phyloP scores from a whole-genome alignment of 2,113 vertebrate species.

The Ciconia stormi region DNA sequence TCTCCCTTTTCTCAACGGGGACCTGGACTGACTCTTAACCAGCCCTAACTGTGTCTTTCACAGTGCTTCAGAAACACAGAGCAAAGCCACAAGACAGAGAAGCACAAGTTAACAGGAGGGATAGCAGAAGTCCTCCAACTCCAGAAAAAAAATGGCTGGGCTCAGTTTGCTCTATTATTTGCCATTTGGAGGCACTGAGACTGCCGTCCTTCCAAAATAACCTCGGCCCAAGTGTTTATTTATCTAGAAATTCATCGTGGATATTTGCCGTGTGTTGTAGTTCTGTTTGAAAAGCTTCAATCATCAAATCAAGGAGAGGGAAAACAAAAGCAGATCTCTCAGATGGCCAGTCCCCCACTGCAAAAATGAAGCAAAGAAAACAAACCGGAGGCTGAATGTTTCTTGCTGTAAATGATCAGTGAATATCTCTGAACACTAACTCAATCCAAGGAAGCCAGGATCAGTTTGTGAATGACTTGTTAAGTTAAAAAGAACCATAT shows the following conservation, averaged over 20 bases:
- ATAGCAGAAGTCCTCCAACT: not conserved
- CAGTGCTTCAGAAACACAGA: not conserved
- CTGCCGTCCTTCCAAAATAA: slow-evolving; percentile 1
- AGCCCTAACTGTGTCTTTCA: not conserved
- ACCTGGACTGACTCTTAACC: not conserved
- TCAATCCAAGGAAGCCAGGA: slow-evolving; percentile 18
- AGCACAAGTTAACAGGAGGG: not conserved
- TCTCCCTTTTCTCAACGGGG: not conserved
- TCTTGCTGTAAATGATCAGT: slow-evolving; percentile 47
- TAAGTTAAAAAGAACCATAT: slow-evolving; percentile 39
- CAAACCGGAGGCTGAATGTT: slow-evolving; percentile 30
- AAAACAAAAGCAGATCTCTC: slow-evolving; percentile 66
- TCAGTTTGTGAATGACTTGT: slow-evolving; percentile 45
- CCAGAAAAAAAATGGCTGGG: not conserved
- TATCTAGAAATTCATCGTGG: slow-evolving; percentile 44
- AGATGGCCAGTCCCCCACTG: not conserved
- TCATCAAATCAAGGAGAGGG: slow-evolving; percentile 40
- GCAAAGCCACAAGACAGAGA: not conserved
- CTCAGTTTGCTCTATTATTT: slow-evolving; percentile 19
- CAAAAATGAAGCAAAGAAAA: slow-evolving; percentile 58
- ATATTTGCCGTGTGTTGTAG: slow-evolving; percentile 11
- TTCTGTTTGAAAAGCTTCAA: slow-evolving; percentile 62
- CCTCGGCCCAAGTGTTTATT: slow-evolving; percentile 42
- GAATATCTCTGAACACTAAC: slow-evolving; percentile 32
- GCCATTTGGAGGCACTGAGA: slow-evolving; percentile 15